Conservation (phyloP, 2,797 vertebrate genomes). For the Fringilla coelebs region DNA sequence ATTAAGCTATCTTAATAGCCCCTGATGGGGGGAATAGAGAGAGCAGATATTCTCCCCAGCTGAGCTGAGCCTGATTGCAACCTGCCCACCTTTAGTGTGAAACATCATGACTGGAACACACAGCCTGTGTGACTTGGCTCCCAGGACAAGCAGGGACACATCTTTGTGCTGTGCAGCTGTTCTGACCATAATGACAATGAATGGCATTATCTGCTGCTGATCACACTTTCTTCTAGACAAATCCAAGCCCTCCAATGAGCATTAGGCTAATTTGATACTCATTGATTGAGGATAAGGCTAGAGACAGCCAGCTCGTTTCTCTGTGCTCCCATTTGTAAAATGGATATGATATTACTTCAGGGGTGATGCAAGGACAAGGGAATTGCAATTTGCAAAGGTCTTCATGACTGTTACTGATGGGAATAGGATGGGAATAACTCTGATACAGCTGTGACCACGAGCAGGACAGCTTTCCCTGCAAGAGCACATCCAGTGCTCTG, state of each 20-base stretch:
- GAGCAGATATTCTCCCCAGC: not conserved
- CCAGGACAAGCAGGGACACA: not conserved
- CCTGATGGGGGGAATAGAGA: not conserved
- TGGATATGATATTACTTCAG: slow-evolving; percentile 16
- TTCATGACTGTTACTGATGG: not conserved
- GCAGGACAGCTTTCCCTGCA: not conserved
- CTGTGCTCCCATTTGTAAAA: slow-evolving; percentile 33
- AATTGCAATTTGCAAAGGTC: not conserved
- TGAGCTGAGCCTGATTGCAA: not conserved
- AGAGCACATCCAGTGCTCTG: not conserved
- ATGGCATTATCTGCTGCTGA: slow-evolving; percentile 28
- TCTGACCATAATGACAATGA: slow-evolving; percentile 9
- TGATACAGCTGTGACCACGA: not conserved
- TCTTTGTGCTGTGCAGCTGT: not conserved
- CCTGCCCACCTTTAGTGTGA: rapidly evolving
- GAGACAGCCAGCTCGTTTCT: not conserved
- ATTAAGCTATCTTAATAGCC: not conserved
- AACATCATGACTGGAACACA: not conserved
- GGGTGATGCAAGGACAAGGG: slow-evolving; percentile 39
- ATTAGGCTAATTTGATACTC: slow-evolving; percentile 60
- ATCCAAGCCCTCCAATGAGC: not conserved
- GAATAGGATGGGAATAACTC: not conserved
- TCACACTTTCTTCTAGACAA: slow-evolving; percentile 48
- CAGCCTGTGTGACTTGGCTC: not conserved
- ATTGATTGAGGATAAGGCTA: slow-evolving; percentile 42